Evolutionary conservation across 2,888 invertebrate genomes (phyloP).

Genomic region (Melangyna quadrimaculata): DNA sequence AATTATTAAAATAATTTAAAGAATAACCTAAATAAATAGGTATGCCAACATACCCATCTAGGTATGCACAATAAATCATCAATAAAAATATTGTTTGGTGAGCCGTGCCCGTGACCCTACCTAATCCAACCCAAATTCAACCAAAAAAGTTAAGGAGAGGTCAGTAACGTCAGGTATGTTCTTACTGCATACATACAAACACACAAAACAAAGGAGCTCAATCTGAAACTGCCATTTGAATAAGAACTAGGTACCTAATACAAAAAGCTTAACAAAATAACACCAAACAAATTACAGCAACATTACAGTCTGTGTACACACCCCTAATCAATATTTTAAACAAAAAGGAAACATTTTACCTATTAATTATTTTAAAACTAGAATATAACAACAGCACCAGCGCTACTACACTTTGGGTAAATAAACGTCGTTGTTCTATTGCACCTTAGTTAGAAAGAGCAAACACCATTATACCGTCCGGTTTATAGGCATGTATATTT

Average conservation of each 20-base stretch:
- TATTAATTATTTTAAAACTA: neutral
- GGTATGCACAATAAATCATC: too few relatives aligned
- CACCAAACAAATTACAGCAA: neutral
- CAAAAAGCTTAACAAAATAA: neutral
- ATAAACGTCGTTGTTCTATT: neutral
- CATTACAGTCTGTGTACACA: neutral
- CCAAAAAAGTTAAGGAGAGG: neutral
- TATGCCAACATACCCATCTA: too few relatives aligned
- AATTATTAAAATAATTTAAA: too few relatives aligned
- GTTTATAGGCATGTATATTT: neutral
- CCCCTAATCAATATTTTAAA: conserved; percentile 5
- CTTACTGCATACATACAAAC: neutral
- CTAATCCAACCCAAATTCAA: conserved; percentile 25
- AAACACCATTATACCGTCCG: neutral
- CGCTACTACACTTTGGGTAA: neutral
- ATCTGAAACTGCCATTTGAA: neutral
- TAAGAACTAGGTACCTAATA: neutral
- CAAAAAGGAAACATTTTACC: neutral
- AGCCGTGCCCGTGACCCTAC: neutral
- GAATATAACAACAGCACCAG: neutral
- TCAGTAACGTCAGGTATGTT: neutral
- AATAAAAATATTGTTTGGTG: neutral
- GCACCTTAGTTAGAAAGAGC: neutral
- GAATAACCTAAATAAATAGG: too few relatives aligned
- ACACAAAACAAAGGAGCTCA: neutral